Evolutionary conservation across 2,113 vertebrate genomes (phyloP), one percentile per base, ranked within the genome.

Genomic region (Centropus bengalensis): DNA sequence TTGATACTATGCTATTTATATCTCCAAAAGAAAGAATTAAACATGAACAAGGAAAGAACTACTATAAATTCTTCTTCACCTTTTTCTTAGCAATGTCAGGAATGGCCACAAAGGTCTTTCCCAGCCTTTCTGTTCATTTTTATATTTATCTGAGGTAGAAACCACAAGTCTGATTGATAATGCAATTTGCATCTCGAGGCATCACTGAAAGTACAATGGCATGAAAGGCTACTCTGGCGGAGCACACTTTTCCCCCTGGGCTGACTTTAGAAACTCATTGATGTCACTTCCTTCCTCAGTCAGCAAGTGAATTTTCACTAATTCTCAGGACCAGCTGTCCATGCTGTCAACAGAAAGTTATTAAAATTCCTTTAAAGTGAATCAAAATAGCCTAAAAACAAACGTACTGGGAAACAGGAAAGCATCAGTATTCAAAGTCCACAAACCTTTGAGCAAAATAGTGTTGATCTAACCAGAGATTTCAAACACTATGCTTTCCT

Each of bases 341-440:
- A 82, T 97, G 97, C 97, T 98, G 98, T 98, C 98, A 98, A 98
- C 97, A 98, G 94, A 98, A 98, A 98, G 98, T 98, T 98, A 98
- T 98, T 98, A 98, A 98, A 98, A 98, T 98, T 98, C 98, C 97
- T 98, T 98, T 98, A 98, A 98, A 98, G 98, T 98, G 97, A 98
- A 98, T 98, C 97, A 98, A 98, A 98, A 98, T 98, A 98, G 98
- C 98, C 98, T 98, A 97, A 98, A 98, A 98, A 98, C 98, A 98
- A 98, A 98, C 98, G 97, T 96, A 97, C 95, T 98, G 96, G 97
- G 98, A 98, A 98, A 98, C 98, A 98, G 98, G 98, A 98, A 98
- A 98, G 98, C 98, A 98, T 98, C 98, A 98, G 98, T 98, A 98
- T 98, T 98, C 98, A 98, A 98, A 98, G 98, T 98, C 98, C 98